Evolutionary conservation across 1,140 invertebrate genomes (phyloP).

Genomic region (Ceratosolen solmsi): DNA sequence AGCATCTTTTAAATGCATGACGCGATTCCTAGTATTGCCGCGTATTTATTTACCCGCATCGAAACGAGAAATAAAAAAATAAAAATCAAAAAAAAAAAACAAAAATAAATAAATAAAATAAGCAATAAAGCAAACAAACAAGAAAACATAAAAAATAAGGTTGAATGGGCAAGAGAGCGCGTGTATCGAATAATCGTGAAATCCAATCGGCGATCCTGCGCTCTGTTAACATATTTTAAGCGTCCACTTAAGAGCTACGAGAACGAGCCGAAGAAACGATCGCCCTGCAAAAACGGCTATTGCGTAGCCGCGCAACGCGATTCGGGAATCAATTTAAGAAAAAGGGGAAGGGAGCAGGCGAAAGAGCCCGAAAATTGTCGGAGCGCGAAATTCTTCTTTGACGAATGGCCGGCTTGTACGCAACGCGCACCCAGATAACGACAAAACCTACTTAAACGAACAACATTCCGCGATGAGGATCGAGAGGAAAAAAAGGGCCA

Average conservation of each 20-base stretch:
- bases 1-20: conserved; percentile 40
- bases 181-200: conserved; percentile 38
- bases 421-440: neutral
- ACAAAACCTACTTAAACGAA: conserved; percentile 32
- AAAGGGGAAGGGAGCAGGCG: neutral
- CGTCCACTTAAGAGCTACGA: conserved; percentile 29
- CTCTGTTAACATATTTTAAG: conserved; percentile 43
- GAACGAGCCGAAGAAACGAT: conserved; percentile 8
- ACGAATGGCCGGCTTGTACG: conserved; percentile 18
- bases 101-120: neutral
- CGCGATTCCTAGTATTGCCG: neutral
- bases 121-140: neutral
- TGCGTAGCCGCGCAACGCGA: neutral
- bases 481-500: neutral
- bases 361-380: neutral
- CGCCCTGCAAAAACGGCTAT: neutral
- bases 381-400: conserved; percentile 20
- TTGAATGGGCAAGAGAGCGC: neutral
- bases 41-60: neutral
- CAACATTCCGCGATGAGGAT: conserved; percentile 11
- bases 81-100: neutral
- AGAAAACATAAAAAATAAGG: conserved; percentile 2
- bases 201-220: conserved; percentile 41
- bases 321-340: conserved; percentile 29
- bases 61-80: neutral